phyloP scores from a whole-genome alignment of 2,113 vertebrate species.

The Xenus cinereus region DNA sequence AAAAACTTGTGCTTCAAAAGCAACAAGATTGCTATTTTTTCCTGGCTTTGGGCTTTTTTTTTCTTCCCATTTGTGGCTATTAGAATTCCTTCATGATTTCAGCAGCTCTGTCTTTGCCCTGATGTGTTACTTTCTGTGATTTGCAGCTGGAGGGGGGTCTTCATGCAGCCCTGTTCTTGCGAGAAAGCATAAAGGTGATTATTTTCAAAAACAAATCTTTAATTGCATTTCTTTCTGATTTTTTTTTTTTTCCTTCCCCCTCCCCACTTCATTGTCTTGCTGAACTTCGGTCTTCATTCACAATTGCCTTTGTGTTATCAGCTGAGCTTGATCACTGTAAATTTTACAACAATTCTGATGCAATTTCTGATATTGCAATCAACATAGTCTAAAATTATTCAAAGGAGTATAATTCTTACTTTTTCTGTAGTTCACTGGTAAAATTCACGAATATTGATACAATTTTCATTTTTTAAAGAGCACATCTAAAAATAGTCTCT shows the following conservation, averaged over 20 bases:
- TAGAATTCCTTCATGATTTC: slow-evolving; percentile 57
- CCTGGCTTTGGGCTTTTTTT: background rate
- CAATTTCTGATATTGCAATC: background rate
- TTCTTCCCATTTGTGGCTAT: background rate
- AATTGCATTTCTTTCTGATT: slow-evolving; percentile 20
- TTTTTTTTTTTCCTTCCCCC: background rate
- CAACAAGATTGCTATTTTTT: background rate
- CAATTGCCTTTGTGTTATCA: slow-evolving; percentile 1
- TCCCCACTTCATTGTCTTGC: slow-evolving; percentile 27
- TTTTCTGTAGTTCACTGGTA: background rate
- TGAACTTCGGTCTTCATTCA: slow-evolving; percentile 5
- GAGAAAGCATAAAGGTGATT: slow-evolving; percentile 98
- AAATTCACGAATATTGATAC: background rate
- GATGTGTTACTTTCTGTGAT: slow-evolving; percentile 83
- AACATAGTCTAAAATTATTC: background rate
- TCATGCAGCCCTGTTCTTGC: slow-evolving; percentile 94
- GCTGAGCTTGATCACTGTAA: background rate
- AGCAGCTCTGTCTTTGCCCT: slow-evolving; percentile 65
- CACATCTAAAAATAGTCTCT: background rate
- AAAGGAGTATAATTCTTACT: background rate
- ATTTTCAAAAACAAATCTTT: slow-evolving; percentile 56
- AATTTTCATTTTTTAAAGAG: background rate
- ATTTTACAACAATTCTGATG: background rate
- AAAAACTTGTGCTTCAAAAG: background rate
- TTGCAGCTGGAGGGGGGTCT: slow-evolving; percentile 92